Base-by-base conservation (phyloP, 1,140 invertebrate species). In the Amphibalanus amphitrite region DNA sequence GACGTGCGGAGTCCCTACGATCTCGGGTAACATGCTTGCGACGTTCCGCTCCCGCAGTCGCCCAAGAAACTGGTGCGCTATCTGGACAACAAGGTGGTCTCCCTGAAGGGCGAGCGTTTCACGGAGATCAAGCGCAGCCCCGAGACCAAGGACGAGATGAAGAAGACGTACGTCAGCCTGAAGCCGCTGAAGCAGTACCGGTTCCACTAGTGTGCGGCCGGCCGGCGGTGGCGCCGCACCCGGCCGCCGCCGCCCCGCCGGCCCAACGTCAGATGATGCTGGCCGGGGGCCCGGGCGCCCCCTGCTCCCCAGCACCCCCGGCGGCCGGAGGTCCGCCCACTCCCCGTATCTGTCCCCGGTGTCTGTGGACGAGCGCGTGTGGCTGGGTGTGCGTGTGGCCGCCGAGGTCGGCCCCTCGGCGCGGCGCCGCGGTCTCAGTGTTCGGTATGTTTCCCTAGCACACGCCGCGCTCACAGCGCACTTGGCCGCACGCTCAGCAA, bases 21-120 rank as follows among this genome's bases (percentile, higher is more conserved):
- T n/a, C n/a, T n/a, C n/a, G n/a, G n/a, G n/a, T n/a, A n/a, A n/a
- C n/a, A n/a, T n/a, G n/a, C n/a, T n/a, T n/a, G n/a, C n/a, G n/a
- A n/a, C 33, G 33, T 38, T 38, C 33, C 33, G 33, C 33, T 73
- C 75, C n/a, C 77, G 47, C 73, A 83, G 81, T 91, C 93, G 80
- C 90, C 92, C 25, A 96, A 95, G 81, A 97, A 97, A 79, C 79
- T 97, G 76, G 88, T 96, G 8, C 89, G 93, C 29, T 97, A 97
- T 82, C 82, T 93, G 17, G 93, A 96, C 80, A 93, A 92, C 81
- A 94, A 95, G 80, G 93, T 96, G 67, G 94, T 96, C 0, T 93
- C 90, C 71, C 86, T 95, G 1, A 96, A 95, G 80, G 94, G 94
- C 23, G 93, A 97, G 83, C 83, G 91, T 28, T 96, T 89, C 80